Base-by-base conservation (phyloP, 2,113 vertebrate species). In the Lontra canadensis region DNA sequence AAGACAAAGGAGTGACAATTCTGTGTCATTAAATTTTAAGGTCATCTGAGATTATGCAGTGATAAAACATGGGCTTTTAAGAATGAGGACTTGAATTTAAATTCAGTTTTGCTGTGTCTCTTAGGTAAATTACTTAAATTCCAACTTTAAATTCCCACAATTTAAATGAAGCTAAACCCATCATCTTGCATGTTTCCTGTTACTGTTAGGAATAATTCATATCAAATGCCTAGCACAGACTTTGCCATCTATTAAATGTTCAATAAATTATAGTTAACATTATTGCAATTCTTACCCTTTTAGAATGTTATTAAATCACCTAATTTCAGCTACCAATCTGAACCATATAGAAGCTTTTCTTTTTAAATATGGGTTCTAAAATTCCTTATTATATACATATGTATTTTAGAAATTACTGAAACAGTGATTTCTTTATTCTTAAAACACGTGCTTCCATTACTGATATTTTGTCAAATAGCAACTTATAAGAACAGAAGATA, bases 381-480 rank as follows among this genome's bases (percentile, higher is more conserved):
- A 34, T 52, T 84, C 7, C 79, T 47, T 89, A 69, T 74, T 79
- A 47, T 57, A 42, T 73, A 55, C 34, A 2, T 7, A 67, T 61
- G 4, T 71, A 74, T 52, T 42, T 90, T 73, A 82, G 44, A 93
- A 97, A 84, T 61, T 69, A 73, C 59, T 47, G 15, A 59, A 95
- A 80, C 13, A 31, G 20, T 83, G 25, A 73, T 93, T 88, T 71
- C 25, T 94, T 97, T 17, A 13, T 84, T 65, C 4, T 57, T 94
- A 92, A 96, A 95, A 91, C 83, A 71, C 13, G 73, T 81, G 15
- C 59, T 20, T 87, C 67, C 80, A 55, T 95, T 63, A 47, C 11
- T 94, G 67, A 31, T 55, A 81, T 79, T 69, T 98, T 47, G 21
- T 95, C 10, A 95, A 79, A 94, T 4, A 97, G 65, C 69, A 88